Conservation (phyloP, 2,797 vertebrate species). For the Mormyrus proboscirostris region DNA sequence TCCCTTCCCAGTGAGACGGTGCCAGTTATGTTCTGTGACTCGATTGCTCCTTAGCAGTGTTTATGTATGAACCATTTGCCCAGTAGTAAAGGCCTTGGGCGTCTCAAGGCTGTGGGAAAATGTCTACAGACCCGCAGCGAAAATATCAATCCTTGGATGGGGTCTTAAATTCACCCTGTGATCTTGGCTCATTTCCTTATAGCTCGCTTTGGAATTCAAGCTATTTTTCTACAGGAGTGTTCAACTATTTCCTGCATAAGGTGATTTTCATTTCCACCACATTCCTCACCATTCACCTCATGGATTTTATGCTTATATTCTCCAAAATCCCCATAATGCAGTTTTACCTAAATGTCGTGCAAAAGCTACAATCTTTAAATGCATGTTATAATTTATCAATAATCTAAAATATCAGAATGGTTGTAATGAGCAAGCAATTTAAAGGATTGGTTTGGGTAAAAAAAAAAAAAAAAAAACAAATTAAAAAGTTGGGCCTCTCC, state of each 20-base stretch:
- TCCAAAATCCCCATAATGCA: not conserved
- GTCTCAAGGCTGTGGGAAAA: not conserved
- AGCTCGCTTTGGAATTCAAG: not conserved
- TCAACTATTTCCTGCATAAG: not conserved
- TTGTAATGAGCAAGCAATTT: not conserved
- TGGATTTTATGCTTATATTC: not conserved
- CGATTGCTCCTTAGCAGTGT: not conserved
- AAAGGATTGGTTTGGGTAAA: not conserved
- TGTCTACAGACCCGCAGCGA: not conserved
- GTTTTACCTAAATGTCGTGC: not conserved
- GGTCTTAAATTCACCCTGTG: not conserved
- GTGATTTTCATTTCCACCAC: not conserved
- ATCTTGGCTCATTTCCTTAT: not conserved
- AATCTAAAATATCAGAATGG: not conserved
- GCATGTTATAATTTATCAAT: not conserved
- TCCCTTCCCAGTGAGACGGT: not conserved
- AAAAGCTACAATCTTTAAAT: not conserved
- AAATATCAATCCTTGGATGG: not conserved
- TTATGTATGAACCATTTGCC: not conserved
- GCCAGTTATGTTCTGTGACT: not conserved
- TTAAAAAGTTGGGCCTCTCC: not conserved
- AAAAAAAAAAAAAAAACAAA: not conserved
- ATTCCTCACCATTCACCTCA: not conserved
- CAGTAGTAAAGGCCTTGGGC: not conserved
- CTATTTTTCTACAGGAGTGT: not conserved